A percentile compares a stretch with the other conserved stretches of the same genome.
phyloP scores from a whole-genome alignment of 2,113 vertebrate species.

The Petrocephalus microphthalmus region DNA sequence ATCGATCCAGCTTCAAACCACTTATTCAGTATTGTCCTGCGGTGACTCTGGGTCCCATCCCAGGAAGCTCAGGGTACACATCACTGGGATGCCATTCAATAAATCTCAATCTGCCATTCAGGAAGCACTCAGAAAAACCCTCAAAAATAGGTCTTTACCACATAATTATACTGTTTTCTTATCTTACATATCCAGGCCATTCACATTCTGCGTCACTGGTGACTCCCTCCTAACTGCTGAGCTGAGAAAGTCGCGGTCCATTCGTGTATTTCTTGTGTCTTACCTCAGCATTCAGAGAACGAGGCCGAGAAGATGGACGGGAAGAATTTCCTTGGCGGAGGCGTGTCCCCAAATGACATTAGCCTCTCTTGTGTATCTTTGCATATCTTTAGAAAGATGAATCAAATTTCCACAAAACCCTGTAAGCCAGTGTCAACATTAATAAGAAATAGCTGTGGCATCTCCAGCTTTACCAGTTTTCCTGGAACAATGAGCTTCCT shows the following conservation, averaged over 20 bases:
- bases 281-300: neutral
- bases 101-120: no score
- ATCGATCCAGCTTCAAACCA: neutral
- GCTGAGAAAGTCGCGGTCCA: neutral
- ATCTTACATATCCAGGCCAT: neutral
- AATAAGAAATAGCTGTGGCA: neutral
- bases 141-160: neutral
- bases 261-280: neutral
- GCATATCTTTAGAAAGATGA: neutral
- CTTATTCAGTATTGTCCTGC: neutral
- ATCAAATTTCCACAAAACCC: neutral
- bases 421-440: neutral
- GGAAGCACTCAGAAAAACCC: neutral
- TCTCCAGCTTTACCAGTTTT: neutral
- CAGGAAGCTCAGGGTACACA: no score
- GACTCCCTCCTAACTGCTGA: neutral
- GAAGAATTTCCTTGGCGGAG: neutral
- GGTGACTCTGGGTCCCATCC: neutral
- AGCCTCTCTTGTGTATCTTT: neutral
- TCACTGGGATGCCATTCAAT: neutral
- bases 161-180: neutral
- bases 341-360: neutral
- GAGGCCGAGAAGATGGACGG: neutral
- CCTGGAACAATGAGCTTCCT: neutral
- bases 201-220: neutral